Base-by-base conservation (phyloP, 1,140 invertebrate genomes). In the Cotesia chilonis region DNA sequence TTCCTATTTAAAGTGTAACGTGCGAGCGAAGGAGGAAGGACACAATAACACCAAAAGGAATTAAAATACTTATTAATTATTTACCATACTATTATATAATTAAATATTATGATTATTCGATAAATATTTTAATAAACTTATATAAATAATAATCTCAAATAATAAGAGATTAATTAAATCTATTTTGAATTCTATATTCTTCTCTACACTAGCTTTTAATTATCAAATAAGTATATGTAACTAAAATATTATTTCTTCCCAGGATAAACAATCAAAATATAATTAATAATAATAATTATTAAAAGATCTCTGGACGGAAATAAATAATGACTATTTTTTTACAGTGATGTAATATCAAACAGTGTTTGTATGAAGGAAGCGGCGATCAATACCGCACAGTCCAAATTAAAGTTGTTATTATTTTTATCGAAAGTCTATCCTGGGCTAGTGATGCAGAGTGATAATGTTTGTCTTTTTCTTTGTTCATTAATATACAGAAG, bases 381-480 rank as follows among this genome's bases (percentile, higher is more conserved):
- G 78, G 76, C 77, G 71, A 70, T 80, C 78, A 80, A 81, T 77
- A 78, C 69, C 65, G 71, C 72, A 73, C 77, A 81, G 76, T 81
- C 70, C 81, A 84, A 82, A 28, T 80, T 80, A 82, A 78, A 76
- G 82, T 82, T 82, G 71, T 74, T 78, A 79, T 64, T 57, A 79
- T 65, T 65, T 65, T 65, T 55, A 14, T 20, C 41, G 4, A 47
- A 35, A 14, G 35, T 55, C n/a, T 67, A 10, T 68, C 55, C 66
- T 68, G 36, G 52, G 35, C 10, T 37, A 14, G 35, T 51, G 51
- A 41, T 7, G 20, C 20, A 36, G 5, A 36, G 12, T 55, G 52
- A 28, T 68, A 68, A 35, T 69, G 17, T 14, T 14, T 55, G 7
- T 17, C n/a, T 14, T 69, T 69, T 7, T 41, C 59, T 68, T 28